phyloP scores from a whole-genome alignment of 2,113 vertebrate genomes.

The Trogon surrucura region DNA sequence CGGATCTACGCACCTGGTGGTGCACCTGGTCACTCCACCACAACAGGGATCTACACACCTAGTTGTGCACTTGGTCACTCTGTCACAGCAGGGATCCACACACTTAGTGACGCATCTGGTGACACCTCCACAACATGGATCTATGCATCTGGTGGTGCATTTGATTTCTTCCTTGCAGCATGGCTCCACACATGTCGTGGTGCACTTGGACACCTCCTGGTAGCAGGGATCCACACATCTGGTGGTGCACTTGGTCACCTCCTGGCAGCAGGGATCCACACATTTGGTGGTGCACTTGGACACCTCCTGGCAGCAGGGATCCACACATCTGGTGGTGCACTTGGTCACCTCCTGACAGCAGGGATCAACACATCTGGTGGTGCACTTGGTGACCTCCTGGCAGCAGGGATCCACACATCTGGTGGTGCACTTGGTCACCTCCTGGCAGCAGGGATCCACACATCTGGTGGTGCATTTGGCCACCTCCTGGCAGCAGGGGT shows the following conservation, averaged over 20 bases:
- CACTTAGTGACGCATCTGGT: accelerated
- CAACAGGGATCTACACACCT: accelerated
- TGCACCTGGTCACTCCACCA: no score
- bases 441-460: accelerated
- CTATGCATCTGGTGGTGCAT: accelerated
- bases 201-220: accelerated
- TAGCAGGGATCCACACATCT: accelerated
- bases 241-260: accelerated
- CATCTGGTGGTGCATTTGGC: background rate
- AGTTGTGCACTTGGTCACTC: no score
- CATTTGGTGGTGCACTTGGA: background rate
- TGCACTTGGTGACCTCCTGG: accelerated
- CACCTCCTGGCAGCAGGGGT: background rate
- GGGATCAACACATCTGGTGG: accelerated
- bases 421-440: accelerated
- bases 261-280: accelerated
- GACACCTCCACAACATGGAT: accelerated
- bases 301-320: background rate
- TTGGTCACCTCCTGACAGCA: background rate
- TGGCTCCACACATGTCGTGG: accelerated
- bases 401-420: accelerated
- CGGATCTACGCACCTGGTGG: background rate
- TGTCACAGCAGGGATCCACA: background rate
- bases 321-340: background rate
- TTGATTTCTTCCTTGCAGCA: accelerated